Evolutionary conservation across 2,113 vertebrate species (phyloP).

Genomic region (Petrocephalus zakoni): DNA sequence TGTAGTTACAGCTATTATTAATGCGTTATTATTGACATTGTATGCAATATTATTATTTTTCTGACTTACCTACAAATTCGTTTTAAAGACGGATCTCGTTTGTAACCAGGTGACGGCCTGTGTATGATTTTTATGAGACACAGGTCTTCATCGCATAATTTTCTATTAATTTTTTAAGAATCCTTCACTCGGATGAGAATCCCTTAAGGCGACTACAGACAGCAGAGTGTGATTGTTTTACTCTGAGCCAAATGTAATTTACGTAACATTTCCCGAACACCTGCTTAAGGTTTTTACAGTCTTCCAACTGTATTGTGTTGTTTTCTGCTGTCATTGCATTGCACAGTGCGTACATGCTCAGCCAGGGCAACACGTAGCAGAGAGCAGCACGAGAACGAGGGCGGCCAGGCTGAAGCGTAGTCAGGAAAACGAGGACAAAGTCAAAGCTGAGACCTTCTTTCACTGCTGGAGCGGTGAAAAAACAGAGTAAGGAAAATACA

Average conservation of each 20-base stretch:
- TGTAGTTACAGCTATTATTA: neutral
- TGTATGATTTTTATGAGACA: neutral
- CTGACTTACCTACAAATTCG: neutral
- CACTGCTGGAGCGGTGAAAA: neutral
- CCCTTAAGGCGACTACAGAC: neutral
- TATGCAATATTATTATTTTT: neutral
- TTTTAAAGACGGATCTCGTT: neutral
- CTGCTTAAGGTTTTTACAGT: neutral
- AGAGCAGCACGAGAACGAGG: neutral
- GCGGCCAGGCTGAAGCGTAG: neutral
- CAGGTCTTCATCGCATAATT: neutral
- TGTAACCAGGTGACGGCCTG: neutral
- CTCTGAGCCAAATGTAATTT: neutral
- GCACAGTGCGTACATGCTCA: neutral
- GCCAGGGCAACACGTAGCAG: neutral
- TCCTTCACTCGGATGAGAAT: neutral
- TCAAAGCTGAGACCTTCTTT: neutral
- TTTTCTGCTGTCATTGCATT: neutral
- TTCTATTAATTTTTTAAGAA: neutral
- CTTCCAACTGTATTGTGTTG: neutral
- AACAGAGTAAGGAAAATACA: neutral
- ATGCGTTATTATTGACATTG: neutral
- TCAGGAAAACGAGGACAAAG: neutral
- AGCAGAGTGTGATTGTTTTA: neutral
- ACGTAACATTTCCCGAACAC: neutral